Percentiles rank a stretch among this genome's conserved stretches.
Conservation (phyloP, 2,888 invertebrate species). For the Andrena haemorrhoa region DNA sequence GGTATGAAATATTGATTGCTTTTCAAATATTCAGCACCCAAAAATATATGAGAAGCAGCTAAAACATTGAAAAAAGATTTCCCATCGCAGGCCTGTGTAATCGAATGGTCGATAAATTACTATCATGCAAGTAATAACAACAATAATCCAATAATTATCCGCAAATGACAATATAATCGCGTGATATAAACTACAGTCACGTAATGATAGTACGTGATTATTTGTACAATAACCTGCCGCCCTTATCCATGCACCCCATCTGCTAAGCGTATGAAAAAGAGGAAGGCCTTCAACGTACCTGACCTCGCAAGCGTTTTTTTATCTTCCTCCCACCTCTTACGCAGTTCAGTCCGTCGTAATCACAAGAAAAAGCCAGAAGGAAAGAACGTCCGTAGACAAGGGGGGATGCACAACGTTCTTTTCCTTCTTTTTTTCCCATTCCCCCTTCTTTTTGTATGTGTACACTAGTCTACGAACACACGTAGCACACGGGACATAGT, state of each 20-base stretch:
- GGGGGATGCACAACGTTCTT: constrained; percentile 20
- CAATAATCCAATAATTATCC: neutral
- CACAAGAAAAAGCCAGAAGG: constrained; percentile 55
- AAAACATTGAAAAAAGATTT: too few species aligned
- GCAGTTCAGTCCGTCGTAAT: constrained; percentile 60
- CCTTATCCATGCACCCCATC: constrained; percentile 49
- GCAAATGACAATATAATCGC: neutral
- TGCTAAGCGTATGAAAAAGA: constrained; percentile 43
- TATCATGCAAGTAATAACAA: neutral
- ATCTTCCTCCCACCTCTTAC: constrained; percentile 35
- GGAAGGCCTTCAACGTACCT: constrained; percentile 59
- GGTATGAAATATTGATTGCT: too few species aligned
- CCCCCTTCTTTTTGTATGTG: constrained; percentile 54
- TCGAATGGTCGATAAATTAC: neutral
- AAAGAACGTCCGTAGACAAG: constrained; percentile 45
- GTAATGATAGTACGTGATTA: constrained; percentile 25
- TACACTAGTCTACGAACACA: constrained; percentile 74
- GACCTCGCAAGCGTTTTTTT: constrained; percentile 60
- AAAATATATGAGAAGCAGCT: neutral
- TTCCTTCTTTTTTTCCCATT: constrained; percentile 13
- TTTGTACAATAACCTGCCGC: constrained; percentile 46
- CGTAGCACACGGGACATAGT: constrained; percentile 76
- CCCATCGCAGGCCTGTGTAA: neutral
- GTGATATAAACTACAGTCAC: neutral
- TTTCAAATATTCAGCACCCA: too few species aligned